These are phyloP conservation scores for Anarhynchus alexandrinus DNA, from an alignment of 2,113 vertebrate genomes.

Conservation along the genomic window DNA sequence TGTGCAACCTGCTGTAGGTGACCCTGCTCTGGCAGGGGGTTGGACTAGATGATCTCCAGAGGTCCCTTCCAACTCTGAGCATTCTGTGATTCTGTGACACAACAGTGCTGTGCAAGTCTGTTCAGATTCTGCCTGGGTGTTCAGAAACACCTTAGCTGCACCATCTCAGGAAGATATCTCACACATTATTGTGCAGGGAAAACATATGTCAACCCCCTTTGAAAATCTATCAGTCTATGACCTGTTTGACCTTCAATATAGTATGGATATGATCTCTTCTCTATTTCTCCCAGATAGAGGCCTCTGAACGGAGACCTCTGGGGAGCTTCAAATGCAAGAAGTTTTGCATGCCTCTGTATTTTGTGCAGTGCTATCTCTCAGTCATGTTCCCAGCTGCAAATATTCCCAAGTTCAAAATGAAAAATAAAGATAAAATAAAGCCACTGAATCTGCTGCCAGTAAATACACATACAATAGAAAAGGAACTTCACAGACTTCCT, in stretches of 20 bases:
- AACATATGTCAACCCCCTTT: background rate
- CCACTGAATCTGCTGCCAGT: background rate
- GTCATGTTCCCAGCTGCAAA: background rate
- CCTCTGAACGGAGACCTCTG: background rate
- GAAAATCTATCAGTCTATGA: background rate
- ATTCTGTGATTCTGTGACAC: too few species aligned
- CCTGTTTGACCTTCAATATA: background rate
- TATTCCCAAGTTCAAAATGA: slow-evolving; percentile 5
- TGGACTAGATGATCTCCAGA: too few species aligned
- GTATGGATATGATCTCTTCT: background rate
- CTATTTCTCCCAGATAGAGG: background rate
- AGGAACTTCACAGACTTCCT: background rate
- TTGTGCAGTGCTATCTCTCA: background rate
- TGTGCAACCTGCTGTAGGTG: too few species aligned
- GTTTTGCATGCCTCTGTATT: background rate
- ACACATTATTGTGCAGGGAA: background rate
- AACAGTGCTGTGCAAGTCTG: rapidly evolving
- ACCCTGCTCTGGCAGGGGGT: too few species aligned
- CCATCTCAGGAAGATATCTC: background rate
- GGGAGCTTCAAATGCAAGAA: background rate
- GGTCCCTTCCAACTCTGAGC: too few species aligned
- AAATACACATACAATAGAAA: background rate
- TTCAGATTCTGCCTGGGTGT: background rate
- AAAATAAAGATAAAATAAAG: slow-evolving; percentile 32
- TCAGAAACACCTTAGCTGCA: background rate